Percentiles rank a stretch among this genome's conserved stretches.
phyloP scores from a whole-genome alignment of 2,113 vertebrate species.

The Rhinopomastus cyanomelas region DNA sequence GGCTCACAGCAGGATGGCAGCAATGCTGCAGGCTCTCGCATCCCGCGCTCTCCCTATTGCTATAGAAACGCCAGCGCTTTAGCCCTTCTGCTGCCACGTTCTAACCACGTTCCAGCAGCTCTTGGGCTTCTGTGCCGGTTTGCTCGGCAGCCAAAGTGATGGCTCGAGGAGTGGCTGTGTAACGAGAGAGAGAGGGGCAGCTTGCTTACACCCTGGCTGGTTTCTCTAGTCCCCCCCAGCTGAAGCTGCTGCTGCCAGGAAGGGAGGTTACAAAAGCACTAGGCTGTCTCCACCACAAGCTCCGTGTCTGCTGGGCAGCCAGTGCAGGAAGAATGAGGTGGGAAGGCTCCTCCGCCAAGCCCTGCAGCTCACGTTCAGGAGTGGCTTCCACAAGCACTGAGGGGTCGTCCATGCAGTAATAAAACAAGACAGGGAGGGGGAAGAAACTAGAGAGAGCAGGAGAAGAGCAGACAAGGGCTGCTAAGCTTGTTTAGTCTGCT shows the following conservation, averaged over 20 bases:
- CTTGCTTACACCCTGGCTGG: not conserved
- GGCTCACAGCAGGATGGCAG: constrained; percentile 40
- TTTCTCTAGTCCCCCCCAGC: not conserved
- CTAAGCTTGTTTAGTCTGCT: not conserved
- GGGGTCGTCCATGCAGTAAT: not conserved
- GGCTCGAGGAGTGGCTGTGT: not conserved
- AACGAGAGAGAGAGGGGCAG: not conserved
- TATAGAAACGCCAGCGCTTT: constrained; percentile 35
- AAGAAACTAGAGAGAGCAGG: not conserved
- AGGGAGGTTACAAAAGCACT: not conserved
- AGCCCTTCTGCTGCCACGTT: constrained; percentile 1
- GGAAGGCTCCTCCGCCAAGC: not conserved
- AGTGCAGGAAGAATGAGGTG: not conserved
- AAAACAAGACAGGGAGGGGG: no score
- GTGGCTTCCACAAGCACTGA: not conserved
- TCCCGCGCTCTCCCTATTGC: constrained; percentile 19
- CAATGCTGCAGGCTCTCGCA: not conserved
- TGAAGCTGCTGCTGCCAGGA: not conserved
- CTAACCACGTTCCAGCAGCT: not conserved
- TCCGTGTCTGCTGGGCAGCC: not conserved
- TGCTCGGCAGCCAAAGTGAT: not conserved
- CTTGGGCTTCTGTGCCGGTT: not conserved
- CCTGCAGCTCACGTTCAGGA: not conserved
- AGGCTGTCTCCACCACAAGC: not conserved
- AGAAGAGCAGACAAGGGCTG: not conserved